Evolutionary conservation across 2,113 vertebrate genomes (phyloP), one percentile per base, ranked within the genome.

Genomic region (Brachirus orientalis): DNA sequence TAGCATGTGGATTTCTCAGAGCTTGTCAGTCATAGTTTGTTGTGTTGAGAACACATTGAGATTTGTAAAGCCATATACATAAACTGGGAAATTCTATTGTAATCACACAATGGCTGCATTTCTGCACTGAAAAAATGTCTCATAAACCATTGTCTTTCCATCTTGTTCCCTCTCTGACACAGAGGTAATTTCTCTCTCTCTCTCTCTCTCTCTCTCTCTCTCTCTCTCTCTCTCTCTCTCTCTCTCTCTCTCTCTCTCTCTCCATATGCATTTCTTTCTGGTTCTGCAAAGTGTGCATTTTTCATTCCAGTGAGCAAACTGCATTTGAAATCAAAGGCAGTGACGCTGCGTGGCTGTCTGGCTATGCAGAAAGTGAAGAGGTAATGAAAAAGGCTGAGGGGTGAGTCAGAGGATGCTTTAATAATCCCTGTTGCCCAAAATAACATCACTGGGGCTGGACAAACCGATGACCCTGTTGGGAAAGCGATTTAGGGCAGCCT

Each of bases 271-370:
- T 72, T 83, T 80, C 47, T 70, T 77, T 66, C 72, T 58, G 74
- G 33, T 85, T 91, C 77, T 92, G 89, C 91, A 77, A 88, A 89
- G 81, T 85, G 79, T 87, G 88, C 88, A 88, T 87, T 91, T 91
- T 91, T 92, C 80, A 88, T 89, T 75, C 75, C 79, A 72, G 82
- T 73, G 84, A 86, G 76, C 59, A 72, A 41, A 64, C 79, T 85
- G 88, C 79, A 88, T 91, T 87, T 61, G 46, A 85, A 91, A 90
- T 91, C 85, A 91, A 88, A 86, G 77, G 67, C 55, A 62, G 84
- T 75, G 62, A 84, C 13, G 79, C 72, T 84, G 69, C 63, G 19
- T 40, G 65, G 72, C 77, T 90, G 77, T 90, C 81, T 87, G 80
- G 75, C 75, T 77, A 19, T 69, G 71, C 53, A 74, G 47, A 83